phyloP scores from a whole-genome alignment of 2,888 invertebrate species.

The Ditula angustiorana region DNA sequence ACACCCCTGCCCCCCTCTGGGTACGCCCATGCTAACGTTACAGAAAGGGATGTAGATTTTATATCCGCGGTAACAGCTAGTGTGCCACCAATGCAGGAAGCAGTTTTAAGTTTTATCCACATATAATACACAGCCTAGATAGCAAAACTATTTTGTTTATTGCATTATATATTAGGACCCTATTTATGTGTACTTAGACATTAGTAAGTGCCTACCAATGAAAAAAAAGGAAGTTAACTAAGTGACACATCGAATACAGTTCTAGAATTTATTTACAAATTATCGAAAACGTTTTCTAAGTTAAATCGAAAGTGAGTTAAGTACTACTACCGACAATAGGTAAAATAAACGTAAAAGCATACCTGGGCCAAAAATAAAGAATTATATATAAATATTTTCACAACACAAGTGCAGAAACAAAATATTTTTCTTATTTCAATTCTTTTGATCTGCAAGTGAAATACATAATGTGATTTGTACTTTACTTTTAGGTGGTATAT shows the following conservation, averaged over 20 bases:
- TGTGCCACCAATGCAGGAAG: too few species aligned
- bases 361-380: slow-evolving; percentile 53
- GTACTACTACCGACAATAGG: slow-evolving; percentile 7
- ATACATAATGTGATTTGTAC: slow-evolving; percentile 39
- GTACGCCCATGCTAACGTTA: too few species aligned
- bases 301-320: slow-evolving; percentile 13
- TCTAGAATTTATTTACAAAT: slow-evolving; percentile 20
- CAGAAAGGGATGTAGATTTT: too few species aligned
- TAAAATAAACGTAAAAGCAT: slow-evolving; percentile 41
- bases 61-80: too few species aligned
- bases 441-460: slow-evolving; percentile 55
- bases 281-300: slow-evolving; percentile 10
- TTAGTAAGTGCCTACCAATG: background rate
- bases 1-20: too few species aligned
- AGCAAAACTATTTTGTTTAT: background rate
- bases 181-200: background rate
- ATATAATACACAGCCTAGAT: background rate
- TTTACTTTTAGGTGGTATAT: background rate
- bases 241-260: background rate
- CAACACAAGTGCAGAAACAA: slow-evolving; percentile 38
- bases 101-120: background rate
- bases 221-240: slow-evolving; percentile 1
- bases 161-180: background rate
- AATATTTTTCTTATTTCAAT: slow-evolving; percentile 50
- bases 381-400: slow-evolving; percentile 45